Evolutionary conservation across 2,888 invertebrate genomes (phyloP), one percentile per base, ranked within the genome.

Genomic region (Abrostola triplasia): DNA sequence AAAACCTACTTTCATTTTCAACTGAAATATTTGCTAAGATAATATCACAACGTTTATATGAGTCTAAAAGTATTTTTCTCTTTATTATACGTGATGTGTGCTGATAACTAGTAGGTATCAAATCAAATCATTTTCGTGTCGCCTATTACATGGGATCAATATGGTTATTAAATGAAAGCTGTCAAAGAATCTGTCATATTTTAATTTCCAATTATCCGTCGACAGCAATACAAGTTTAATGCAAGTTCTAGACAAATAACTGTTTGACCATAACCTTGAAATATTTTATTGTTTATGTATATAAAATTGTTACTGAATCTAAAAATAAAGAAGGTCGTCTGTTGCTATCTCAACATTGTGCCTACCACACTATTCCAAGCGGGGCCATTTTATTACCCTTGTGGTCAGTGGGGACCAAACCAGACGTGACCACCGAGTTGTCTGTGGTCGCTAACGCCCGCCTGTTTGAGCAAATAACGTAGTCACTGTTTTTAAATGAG

Each of bases 231-330:
- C 44, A 13, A 5, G 8, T 47, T 47, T 47, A 13, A 24, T 13
- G 24, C 13, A 47, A 47, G 13, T 13, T 8, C 9, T 13, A 47
- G 9, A 47, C 11, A 1, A 9, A 53, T 48, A 54, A 35, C 42
- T 8, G 7, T 35, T 10, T 36, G n/a, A 55, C 44, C 48, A 36
- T 69, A 59, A 11, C 50, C 64, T 75, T 57, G 10, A 60, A 10
- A 24, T 62, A 51, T 44, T 63, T 73, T 37, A 61, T 53, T 74
- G 58, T n/a, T n/a, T n/a, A n/a, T 75, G 49, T 52, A 70, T 59
- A 64, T 57, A 70, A 59, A 40, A 12, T 53, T 24, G 41, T 37
- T 41, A 56, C 24, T 42, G 50, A 1, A 40, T 38, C 52, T 47
- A 13, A 35, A 11, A 38, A 47, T 47, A 13, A 35, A 11, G 41